These are phyloP conservation scores for Andrena flavipes DNA, from an alignment of 2,888 invertebrate genomes.

Conservation along the genomic window DNA sequence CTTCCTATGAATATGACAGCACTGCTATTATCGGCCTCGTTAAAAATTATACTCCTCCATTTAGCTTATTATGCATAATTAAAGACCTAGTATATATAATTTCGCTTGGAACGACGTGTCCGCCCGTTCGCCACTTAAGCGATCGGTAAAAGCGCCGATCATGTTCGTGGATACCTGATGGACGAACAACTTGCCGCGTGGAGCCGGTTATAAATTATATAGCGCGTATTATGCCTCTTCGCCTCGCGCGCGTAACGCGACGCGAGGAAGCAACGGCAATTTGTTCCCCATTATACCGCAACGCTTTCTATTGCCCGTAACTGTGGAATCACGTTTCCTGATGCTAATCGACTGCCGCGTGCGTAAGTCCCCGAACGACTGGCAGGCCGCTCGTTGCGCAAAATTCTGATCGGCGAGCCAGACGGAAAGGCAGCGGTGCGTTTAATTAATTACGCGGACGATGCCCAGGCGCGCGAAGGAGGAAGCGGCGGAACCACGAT, in stretches of 20 bases:
- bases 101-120: background rate
- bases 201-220: constrained; percentile 42
- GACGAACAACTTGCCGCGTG: constrained; percentile 12
- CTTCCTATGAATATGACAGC: too few relatives aligned
- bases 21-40: too few relatives aligned
- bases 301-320: constrained; percentile 52
- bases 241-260: constrained; percentile 10
- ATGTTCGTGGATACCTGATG: constrained; percentile 39
- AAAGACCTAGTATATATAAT: constrained; percentile 15
- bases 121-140: constrained; percentile 1
- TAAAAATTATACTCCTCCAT: too few relatives aligned
- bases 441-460: constrained; percentile 24
- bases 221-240: background rate
- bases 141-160: constrained; percentile 18
- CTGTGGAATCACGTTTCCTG: constrained; percentile 38
- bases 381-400: background rate
- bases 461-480: background rate
- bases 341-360: constrained; percentile 30
- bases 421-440: background rate
- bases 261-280: constrained; percentile 27
- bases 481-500: background rate
- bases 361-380: background rate
- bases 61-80: background rate
- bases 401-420: constrained; percentile 1
- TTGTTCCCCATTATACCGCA: constrained; percentile 44